phyloP scores from a whole-genome alignment of 1,140 invertebrate genomes.

The Glossosoma conforme region DNA sequence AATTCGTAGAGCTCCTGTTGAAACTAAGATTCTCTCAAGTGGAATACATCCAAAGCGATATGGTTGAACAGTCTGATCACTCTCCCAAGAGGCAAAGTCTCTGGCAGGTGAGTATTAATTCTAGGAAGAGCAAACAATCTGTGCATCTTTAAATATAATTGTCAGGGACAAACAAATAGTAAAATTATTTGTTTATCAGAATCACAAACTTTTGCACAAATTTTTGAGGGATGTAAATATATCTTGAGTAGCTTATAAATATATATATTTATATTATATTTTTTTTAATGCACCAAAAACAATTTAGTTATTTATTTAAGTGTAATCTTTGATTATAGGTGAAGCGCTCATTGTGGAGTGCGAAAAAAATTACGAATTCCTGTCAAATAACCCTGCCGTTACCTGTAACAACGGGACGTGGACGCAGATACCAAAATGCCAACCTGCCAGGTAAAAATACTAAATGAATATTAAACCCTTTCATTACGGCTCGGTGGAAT shows the following conservation, averaged over 20 bases:
- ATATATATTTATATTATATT: not conserved
- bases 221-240: not conserved
- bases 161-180: no score
- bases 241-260: not conserved
- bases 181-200: no score
- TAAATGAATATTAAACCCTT: not conserved
- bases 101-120: no score
- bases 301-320: not conserved
- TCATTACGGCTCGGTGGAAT: no score
- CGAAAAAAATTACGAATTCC: constrained; percentile 82
- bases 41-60: no score
- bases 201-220: no score
- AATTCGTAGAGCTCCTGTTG: no score
- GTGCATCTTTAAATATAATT: no score
- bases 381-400: constrained; percentile 65
- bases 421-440: constrained; percentile 87
- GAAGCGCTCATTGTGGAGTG: constrained; percentile 81
- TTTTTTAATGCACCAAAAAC: not conserved
- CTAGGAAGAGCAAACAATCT: no score
- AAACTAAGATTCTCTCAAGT: no score
- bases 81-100: no score
- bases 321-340: constrained; percentile 41
- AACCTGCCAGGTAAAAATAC: constrained; percentile 60
- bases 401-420: constrained; percentile 94
- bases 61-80: no score